phyloP scores from a whole-genome alignment of 2,888 invertebrate species.

The Drosophila acutilabella region DNA sequence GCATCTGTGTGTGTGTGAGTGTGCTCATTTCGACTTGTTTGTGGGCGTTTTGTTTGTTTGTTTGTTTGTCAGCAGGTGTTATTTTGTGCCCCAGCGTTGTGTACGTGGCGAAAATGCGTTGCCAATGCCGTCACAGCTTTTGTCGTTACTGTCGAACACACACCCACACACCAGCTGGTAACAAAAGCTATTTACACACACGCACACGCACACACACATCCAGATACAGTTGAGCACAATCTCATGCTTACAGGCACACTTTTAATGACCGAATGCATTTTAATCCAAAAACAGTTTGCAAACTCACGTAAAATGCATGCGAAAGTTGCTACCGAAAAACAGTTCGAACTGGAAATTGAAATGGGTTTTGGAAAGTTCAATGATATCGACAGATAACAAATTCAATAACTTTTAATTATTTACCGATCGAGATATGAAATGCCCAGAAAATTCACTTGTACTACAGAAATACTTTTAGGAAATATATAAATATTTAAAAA shows the following conservation, averaged over 20 bases:
- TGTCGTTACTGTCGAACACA: conserved; percentile 41
- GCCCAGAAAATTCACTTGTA: no score
- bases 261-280: conserved; percentile 82
- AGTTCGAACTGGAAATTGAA: conserved; percentile 32
- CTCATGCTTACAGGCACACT: conserved; percentile 71
- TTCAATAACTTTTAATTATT: conserved; percentile 10
- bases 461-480: no score
- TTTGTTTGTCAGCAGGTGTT: conserved; percentile 78
- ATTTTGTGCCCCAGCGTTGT: conserved; percentile 71
- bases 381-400: conserved; percentile 11
- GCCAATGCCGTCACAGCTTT: conserved; percentile 50
- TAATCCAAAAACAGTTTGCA: conserved; percentile 77
- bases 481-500: no score
- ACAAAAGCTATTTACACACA: conserved; percentile 73
- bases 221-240: conserved; percentile 58
- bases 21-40: conserved; percentile 74
- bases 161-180: conserved; percentile 27
- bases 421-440: neutral
- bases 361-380: conserved; percentile 3
- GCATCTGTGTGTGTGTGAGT: conserved; percentile 36
- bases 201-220: conserved; percentile 21
- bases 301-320: conserved; percentile 71
- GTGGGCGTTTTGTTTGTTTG: conserved; percentile 77
- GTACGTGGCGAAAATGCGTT: conserved; percentile 77
- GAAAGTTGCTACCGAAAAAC: conserved; percentile 39